Evolutionary conservation across 2,113 vertebrate genomes (phyloP).

Genomic region (Rhabdornis inornatus): DNA sequence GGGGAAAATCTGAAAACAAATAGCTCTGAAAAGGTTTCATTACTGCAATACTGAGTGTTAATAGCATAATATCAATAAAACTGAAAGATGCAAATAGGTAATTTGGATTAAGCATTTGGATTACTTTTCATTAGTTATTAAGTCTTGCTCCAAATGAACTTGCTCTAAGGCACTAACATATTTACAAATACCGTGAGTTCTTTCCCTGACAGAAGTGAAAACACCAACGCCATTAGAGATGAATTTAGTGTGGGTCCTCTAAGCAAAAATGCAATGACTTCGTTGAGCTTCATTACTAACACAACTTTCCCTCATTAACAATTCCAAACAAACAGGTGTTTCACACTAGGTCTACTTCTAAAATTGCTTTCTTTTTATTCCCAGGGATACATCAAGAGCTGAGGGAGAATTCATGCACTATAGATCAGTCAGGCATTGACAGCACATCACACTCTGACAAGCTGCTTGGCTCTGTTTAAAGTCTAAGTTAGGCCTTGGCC

Average conservation of each 20-base stretch:
- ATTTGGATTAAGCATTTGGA: neutral
- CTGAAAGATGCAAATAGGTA: neutral
- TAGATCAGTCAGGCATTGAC: conserved; percentile 82
- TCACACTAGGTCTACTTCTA: conserved; percentile 66
- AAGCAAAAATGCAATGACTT: neutral
- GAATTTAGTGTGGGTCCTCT: neutral
- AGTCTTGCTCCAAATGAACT: neutral
- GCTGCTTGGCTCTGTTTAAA: conserved; percentile 82
- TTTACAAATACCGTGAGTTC: neutral
- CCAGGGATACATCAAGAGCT: conserved; percentile 73
- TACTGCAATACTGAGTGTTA: neutral
- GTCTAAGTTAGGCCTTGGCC: conserved; percentile 75
- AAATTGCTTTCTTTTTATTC: conserved; percentile 78
- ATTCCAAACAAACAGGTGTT: conserved; percentile 75
- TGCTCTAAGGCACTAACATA: neutral
- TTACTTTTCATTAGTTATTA: neutral
- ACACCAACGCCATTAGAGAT: neutral
- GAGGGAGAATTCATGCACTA: conserved; percentile 77
- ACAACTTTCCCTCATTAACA: conserved; percentile 47
- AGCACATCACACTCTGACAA: conserved; percentile 78
- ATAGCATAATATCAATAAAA: neutral
- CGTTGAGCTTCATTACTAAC: neutral
- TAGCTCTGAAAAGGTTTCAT: neutral
- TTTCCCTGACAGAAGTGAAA: neutral
- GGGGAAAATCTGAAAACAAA: neutral